Evolutionary conservation across 2,113 vertebrate species (phyloP).

Genomic region (Carassius auratus): DNA sequence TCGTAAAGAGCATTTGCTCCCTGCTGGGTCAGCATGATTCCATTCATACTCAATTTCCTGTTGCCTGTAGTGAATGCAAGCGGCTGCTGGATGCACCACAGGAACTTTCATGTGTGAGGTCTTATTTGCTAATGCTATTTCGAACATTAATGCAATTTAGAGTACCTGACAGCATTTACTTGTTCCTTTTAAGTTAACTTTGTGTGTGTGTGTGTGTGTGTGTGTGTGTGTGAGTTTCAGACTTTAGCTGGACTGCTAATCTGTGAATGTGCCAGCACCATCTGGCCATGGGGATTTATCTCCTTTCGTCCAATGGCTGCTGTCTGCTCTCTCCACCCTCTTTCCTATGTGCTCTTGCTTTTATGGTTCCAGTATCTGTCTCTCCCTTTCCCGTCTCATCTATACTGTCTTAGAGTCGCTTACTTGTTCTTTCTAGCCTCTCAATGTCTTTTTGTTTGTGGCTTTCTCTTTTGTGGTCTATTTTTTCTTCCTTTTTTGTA

Average conservation of each 20-base stretch:
- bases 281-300: conserved; percentile 54
- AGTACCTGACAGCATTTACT: not conserved
- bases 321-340: conserved; percentile 40
- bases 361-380: not conserved
- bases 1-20: conserved; percentile 1
- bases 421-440: not conserved
- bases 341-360: conserved; percentile 3
- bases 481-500: not conserved
- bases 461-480: not conserved
- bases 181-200: conserved; percentile 6
- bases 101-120: not conserved
- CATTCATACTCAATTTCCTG: conserved; percentile 11
- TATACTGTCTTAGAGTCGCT: not conserved
- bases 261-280: conserved; percentile 56
- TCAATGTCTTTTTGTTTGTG: conserved; percentile 5
- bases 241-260: conserved; percentile 54
- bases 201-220: not conserved
- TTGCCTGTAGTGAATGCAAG: not conserved
- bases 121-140: not conserved
- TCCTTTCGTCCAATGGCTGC: conserved; percentile 35
- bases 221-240: conserved; percentile 18
- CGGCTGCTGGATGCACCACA: not conserved
- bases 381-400: not conserved
- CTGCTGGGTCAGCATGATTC: conserved; percentile 22
- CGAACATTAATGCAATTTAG: not conserved